phyloP scores from a whole-genome alignment of 2,888 invertebrate species.

The Hemicrepidius hirtus region DNA sequence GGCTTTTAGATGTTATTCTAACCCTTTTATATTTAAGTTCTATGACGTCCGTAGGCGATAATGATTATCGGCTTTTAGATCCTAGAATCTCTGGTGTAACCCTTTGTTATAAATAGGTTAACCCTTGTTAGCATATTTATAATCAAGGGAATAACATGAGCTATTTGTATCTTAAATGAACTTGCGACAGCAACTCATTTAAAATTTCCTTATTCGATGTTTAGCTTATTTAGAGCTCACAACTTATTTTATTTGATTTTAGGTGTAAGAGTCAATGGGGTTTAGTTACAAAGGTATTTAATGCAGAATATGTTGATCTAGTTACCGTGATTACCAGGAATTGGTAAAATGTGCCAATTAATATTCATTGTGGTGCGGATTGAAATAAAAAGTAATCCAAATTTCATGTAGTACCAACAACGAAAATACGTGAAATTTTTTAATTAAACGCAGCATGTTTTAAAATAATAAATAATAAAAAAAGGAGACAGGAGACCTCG shows the following conservation, averaged over 20 bases:
- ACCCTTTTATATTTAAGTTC: neutral
- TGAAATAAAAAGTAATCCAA: too few relatives aligned
- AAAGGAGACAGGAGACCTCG: neutral
- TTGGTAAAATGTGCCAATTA: too few relatives aligned
- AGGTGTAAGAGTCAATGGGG: too few relatives aligned
- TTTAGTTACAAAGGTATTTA: too few relatives aligned
- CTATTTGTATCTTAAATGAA: constrained; percentile 12
- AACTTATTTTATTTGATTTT: too few relatives aligned
- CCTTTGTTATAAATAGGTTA: constrained; percentile 17
- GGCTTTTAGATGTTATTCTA: too few relatives aligned
- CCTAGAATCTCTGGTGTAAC: neutral
- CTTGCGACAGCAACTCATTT: neutral
- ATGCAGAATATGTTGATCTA: too few relatives aligned
- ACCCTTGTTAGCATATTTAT: constrained; percentile 23
- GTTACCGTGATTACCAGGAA: too few relatives aligned
- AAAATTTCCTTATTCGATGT: too few relatives aligned
- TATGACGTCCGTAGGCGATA: neutral
- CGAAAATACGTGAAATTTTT: neutral
- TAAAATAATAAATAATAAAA: constrained; percentile 9
- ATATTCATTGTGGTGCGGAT: too few relatives aligned
- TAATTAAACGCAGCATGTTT: constrained; percentile 10
- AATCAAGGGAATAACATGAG: constrained; percentile 21
- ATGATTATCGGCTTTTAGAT: constrained; percentile 2
- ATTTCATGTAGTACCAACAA: too few relatives aligned
- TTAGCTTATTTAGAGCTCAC: too few relatives aligned